Base-by-base conservation (phyloP, 2,888 invertebrate species). In the Andrena dorsata region DNA sequence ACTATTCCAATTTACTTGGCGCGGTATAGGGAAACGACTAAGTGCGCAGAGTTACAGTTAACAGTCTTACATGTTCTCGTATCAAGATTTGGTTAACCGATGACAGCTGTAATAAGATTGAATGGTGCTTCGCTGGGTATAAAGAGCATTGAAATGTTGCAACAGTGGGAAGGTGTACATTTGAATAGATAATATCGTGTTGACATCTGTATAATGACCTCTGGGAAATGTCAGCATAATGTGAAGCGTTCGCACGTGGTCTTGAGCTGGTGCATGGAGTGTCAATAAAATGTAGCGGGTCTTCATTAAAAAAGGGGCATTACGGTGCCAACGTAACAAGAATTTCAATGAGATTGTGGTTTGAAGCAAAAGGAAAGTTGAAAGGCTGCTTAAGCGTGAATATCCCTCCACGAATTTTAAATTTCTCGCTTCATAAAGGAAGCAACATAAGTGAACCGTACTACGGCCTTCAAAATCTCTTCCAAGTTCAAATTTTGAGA, bases 191-290 rank as follows among this genome's bases (percentile, higher is more conserved):
- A 80, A 80, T 63, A 80, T 80, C 80, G 72, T 58, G 79, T 80
- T 80, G 80, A 80, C 80, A 78, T 80, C 80, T 64, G 80, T 80
- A 80, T 80, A 78, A 78, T 72, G 79, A 79, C 79, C 78, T 80
- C 78, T 80, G 72, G 41, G 35, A 80, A 80, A 80, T 80, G 80
- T 79, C 80, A 80, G 68, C 72, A 28, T 63, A 68, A 72, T 56
- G 78, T 32, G 72, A 80, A 68, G 35, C 35, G 30, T 56, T 68
- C 49, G 1, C 23, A 56, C 23, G 60, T 41, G 49, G 3, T 41
- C 23, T 23, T 20, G 13, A 6, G 41, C 69, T 41, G 41, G 13
- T 41, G 35, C 35, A 41, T 53, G 4, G 28, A 32, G 61, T 35
- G 32, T 61, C 16, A 16, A 60, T 30, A n/a, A 60, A 30, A 10